Percentiles rank a stretch among this genome's conserved stretches.
These are phyloP conservation scores for Chondrilla cf. caribensis DNA, from an alignment of 37 sponge, comb jelly and placozoan genomes.

Conservation along the genomic window DNA sequence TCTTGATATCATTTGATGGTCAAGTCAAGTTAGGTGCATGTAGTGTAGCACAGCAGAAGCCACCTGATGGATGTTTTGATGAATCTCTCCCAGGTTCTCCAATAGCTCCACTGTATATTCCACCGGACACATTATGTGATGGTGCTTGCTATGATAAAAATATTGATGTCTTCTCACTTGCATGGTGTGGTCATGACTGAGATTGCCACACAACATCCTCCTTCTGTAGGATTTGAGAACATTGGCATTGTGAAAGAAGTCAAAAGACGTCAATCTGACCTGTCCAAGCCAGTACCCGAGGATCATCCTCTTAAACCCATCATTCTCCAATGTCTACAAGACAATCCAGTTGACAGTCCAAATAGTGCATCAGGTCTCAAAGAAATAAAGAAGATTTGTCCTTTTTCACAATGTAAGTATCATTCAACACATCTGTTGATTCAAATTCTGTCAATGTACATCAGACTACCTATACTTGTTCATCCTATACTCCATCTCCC, in stretches of 20 bases:
- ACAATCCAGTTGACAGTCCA: not conserved
- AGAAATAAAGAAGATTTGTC: not conserved
- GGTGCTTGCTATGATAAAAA: not conserved
- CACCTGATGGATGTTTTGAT: not conserved
- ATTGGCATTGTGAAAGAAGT: not conserved
- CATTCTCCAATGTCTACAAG: constrained; percentile 10
- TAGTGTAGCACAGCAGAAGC: not conserved
- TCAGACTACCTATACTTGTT: too few relatives aligned
- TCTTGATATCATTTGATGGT: too few relatives aligned
- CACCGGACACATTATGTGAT: not conserved
- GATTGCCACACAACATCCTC: not conserved
- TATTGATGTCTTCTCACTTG: constrained; percentile 7
- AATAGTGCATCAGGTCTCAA: not conserved
- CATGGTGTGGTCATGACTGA: constrained; percentile 13
- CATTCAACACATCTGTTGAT: too few relatives aligned
- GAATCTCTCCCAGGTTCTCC: not conserved
- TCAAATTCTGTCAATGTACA: too few relatives aligned
- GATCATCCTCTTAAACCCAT: constrained; percentile 29
- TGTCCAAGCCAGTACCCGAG: not conserved
- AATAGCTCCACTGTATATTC: constrained; percentile 16
- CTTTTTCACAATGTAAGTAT: too few relatives aligned
- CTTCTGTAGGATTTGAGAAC: not conserved
- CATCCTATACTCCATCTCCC: too few relatives aligned
- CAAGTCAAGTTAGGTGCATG: too few relatives aligned
- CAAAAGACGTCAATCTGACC: not conserved